Percentiles rank a stretch among this genome's conserved stretches.
Conservation (phyloP, 2,888 invertebrate genomes). For the Hyppa rectilinea region DNA sequence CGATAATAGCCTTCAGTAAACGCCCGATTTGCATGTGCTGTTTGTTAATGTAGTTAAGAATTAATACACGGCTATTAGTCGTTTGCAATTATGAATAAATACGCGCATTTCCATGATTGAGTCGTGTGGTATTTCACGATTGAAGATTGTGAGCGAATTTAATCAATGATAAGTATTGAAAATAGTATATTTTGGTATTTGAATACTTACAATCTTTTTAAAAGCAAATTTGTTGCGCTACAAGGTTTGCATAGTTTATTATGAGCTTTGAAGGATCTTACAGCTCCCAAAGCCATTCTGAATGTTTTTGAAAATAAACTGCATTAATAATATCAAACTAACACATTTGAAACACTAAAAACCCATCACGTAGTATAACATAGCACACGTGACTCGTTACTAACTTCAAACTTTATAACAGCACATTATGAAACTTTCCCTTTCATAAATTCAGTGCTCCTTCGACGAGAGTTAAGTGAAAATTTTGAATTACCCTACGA, state of each 20-base stretch:
- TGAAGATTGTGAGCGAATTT: background rate
- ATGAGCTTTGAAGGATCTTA: no score
- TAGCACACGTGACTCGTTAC: constrained; percentile 51
- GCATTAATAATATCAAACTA: background rate
- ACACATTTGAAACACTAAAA: constrained; percentile 16
- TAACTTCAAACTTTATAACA: constrained; percentile 61
- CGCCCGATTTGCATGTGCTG: constrained; percentile 51
- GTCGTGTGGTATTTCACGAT: constrained; percentile 13
- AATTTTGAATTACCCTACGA: constrained; percentile 70
- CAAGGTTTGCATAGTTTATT: no score
- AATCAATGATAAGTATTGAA: background rate
- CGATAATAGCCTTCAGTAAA: constrained; percentile 48
- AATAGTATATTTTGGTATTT: no score
- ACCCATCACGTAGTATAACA: constrained; percentile 20
- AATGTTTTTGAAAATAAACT: no score
- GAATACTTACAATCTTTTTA: no score
- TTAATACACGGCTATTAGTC: constrained; percentile 20
- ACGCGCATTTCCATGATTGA: constrained; percentile 4
- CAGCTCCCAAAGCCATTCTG: no score
- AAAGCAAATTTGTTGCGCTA: no score
- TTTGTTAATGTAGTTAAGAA: constrained; percentile 15
- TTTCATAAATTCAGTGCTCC: constrained; percentile 69
- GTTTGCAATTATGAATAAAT: constrained; percentile 11
- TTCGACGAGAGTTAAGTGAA: constrained; percentile 69
- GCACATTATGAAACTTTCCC: constrained; percentile 67